phyloP scores from a whole-genome alignment of 2,888 invertebrate species.

The Drosophila colorata region DNA sequence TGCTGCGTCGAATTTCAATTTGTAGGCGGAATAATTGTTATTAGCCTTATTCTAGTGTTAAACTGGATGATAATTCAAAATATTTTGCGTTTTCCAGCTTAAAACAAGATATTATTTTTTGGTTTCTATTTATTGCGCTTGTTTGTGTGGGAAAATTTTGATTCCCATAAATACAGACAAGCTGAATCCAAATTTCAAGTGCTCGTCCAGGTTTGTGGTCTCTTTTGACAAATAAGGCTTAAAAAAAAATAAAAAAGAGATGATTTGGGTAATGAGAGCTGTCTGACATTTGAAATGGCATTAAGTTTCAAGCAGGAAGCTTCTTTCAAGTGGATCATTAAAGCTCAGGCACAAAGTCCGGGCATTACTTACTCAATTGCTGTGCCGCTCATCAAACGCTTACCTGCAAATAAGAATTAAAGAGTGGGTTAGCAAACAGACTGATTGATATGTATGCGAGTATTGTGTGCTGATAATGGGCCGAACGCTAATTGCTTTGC shows the following conservation, averaged over 20 bases:
- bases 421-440: slow-evolving; percentile 45
- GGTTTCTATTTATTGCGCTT: background rate
- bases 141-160: slow-evolving; percentile 3
- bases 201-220: slow-evolving; percentile 2
- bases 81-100: background rate
- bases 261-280: slow-evolving; percentile 40
- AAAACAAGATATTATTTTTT: background rate
- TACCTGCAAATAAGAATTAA: slow-evolving; percentile 59
- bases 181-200: slow-evolving; percentile 12
- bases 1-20: slow-evolving; percentile 47
- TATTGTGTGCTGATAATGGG: slow-evolving; percentile 34
- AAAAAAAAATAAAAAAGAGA: slow-evolving; percentile 2
- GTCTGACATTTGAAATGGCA: slow-evolving; percentile 54
- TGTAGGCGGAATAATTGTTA: slow-evolving; percentile 10
- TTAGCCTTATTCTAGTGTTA: slow-evolving; percentile 15
- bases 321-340: slow-evolving; percentile 31
- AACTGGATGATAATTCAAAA: slow-evolving; percentile 21
- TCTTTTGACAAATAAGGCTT: slow-evolving; percentile 9
- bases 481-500: slow-evolving; percentile 41
- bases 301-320: slow-evolving; percentile 71
- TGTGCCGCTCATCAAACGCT: slow-evolving; percentile 40
- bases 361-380: slow-evolving; percentile 41
- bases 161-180: slow-evolving; percentile 40
- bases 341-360: slow-evolving; percentile 39
- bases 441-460: slow-evolving; percentile 40